Base-by-base conservation (phyloP, 1,140 invertebrate genomes). In the Mya arenaria region DNA sequence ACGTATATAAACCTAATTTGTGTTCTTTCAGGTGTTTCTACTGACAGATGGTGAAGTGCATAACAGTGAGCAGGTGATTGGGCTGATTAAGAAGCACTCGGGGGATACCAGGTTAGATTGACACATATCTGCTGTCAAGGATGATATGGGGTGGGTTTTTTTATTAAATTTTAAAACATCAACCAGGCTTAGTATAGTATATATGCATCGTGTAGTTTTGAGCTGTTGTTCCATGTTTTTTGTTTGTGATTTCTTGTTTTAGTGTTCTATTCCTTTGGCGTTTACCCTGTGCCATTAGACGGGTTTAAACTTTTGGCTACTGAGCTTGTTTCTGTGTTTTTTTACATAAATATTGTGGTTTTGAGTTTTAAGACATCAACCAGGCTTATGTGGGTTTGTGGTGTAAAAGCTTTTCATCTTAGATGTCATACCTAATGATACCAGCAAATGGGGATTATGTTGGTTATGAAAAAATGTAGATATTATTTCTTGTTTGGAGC, bases 1-100 rank as follows among this genome's bases (percentile, higher is more conserved):
- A 25, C n/a, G 25, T 15, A 60, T 13, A 60, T 28, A 60, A 19
- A 60, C 17, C n/a, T n/a, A n/a, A n/a, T n/a, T n/a, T n/a, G n/a
- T n/a, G n/a, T n/a, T n/a, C n/a, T n/a, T n/a, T n/a, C 39, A 78
- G 75, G 41, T 78, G 62, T 78, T 78, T 68, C n/a, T 78, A 19
- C n/a, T 78, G 25, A 78, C 75, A 23, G 75, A 78, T 78, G 75
- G 75, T n/a, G 41, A 78, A 17, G 75, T 78, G 19, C 5, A 8
- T 13, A 65, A 78, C 23, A 66, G 10, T 25, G 28, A 34, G 19
- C n/a, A 44, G 19, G 60, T 78, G 4, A 56, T 41, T 34, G 4
- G 10, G 4, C 44, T 78, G 15, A 63, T 68, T 0, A 68, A 25
- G 30, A 58, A 37, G 28, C 5, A 78, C 19, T 13, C 62, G 4